Conservation (phyloP, 2,888 invertebrate genomes). For the Protula sp. region DNA sequence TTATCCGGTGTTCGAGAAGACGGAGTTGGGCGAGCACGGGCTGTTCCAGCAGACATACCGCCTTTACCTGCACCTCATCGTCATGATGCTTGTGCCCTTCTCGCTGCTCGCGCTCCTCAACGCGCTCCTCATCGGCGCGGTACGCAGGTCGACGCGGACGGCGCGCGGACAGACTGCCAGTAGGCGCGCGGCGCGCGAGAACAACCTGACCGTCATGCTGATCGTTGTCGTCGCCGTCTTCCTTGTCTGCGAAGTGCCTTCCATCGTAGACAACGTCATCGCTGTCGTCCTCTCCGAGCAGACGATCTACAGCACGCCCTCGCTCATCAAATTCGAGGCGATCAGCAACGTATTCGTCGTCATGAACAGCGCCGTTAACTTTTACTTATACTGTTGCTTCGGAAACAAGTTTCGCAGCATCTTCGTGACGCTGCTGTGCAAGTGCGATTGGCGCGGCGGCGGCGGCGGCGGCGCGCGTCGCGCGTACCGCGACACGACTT, state of each 20-base stretch:
- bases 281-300: slow-evolving; percentile 30
- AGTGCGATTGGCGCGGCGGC: slow-evolving; percentile 1
- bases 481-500: no score
- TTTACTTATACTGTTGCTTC: slow-evolving; percentile 45
- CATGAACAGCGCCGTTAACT: slow-evolving; percentile 46
- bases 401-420: slow-evolving; percentile 43
- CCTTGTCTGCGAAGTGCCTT: slow-evolving; percentile 65
- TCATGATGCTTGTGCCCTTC: slow-evolving; percentile 49
- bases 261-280: slow-evolving; percentile 47
- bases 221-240: slow-evolving; percentile 92
- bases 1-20: slow-evolving; percentile 23
- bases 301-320: slow-evolving; percentile 15
- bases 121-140: slow-evolving; percentile 42
- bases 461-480: neutral
- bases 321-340: slow-evolving; percentile 33
- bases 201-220: slow-evolving; percentile 91
- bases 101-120: slow-evolving; percentile 41
- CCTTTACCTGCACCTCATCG: slow-evolving; percentile 42
- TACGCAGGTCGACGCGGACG: slow-evolving; percentile 32
- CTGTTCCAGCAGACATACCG: slow-evolving; percentile 42
- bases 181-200: slow-evolving; percentile 63
- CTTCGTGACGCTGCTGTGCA: slow-evolving; percentile 20
- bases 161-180: slow-evolving; percentile 26
- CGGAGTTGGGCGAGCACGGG: slow-evolving; percentile 36
- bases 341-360: slow-evolving; percentile 41